Conservation (phyloP, 2,113 vertebrate genomes). For the Halcyon senegalensis region DNA sequence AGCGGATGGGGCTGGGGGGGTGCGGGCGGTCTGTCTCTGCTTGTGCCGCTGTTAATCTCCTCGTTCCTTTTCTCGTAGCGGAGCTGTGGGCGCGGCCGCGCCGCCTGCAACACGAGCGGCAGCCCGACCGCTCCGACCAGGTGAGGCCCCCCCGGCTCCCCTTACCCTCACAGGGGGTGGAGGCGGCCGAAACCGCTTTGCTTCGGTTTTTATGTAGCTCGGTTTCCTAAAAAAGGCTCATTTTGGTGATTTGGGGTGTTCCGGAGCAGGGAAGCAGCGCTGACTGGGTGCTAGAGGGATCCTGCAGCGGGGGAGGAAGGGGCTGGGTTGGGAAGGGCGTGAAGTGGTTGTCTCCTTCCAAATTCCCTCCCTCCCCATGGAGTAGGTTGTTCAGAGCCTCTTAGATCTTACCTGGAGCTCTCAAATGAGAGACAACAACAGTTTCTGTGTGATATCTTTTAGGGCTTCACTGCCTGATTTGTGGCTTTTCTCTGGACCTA, state of each 20-base stretch:
- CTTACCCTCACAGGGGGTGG: too few relatives aligned
- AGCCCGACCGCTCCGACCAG: neutral
- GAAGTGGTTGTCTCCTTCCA: too few relatives aligned
- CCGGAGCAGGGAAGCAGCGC: fast-evolving
- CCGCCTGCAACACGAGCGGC: neutral
- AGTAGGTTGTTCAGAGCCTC: neutral
- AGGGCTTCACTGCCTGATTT: neutral
- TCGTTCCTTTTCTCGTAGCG: neutral
- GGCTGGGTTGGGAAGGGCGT: neutral
- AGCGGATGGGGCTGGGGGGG: neutral
- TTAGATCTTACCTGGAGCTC: neutral
- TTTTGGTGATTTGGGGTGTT: fast-evolving
- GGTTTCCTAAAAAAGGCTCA: fast-evolving
- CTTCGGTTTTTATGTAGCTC: fast-evolving
- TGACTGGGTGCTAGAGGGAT: fast-evolving
- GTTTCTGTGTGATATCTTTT: too few relatives aligned
- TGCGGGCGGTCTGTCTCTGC: fast-evolving
- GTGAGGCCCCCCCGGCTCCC: neutral
- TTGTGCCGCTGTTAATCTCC: fast-evolving
- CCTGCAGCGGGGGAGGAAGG: fast-evolving
- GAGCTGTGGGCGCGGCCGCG: neutral
- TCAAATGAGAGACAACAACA: neutral
- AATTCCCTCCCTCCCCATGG: too few relatives aligned
- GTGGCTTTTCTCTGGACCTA: neutral
- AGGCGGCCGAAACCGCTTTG: fast-evolving